phyloP scores from a whole-genome alignment of 1,140 invertebrate genomes.

The Aphis gossypii region DNA sequence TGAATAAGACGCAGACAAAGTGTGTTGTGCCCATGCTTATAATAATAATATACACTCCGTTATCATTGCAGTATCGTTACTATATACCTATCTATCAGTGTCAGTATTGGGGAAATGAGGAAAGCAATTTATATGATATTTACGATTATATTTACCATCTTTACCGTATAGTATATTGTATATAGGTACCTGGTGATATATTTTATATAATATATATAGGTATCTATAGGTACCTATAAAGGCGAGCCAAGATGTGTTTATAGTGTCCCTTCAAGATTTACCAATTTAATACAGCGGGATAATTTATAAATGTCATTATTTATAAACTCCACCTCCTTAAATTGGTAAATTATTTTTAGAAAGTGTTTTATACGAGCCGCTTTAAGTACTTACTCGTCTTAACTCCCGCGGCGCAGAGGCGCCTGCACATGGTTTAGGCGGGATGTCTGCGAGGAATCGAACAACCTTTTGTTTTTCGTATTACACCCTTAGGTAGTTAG shows the following conservation, averaged over 20 bases:
- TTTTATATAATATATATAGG: too few relatives aligned
- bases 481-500: neutral
- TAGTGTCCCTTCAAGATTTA: neutral
- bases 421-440: neutral
- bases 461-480: conserved; percentile 7
- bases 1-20: neutral
- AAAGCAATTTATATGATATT: neutral
- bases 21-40: neutral
- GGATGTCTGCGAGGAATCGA: neutral
- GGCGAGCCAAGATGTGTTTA: neutral
- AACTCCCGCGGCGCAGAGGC: neutral
- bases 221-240: neutral
- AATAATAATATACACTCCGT: neutral
- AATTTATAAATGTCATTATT: conserved; percentile 12
- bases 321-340: conserved; percentile 9
- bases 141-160: neutral
- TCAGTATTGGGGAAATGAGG: neutral
- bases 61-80: neutral
- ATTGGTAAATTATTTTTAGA: conserved; percentile 10
- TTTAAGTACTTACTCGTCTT: neutral
- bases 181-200: neutral
- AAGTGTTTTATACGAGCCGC: neutral
- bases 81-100: neutral
- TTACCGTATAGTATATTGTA: neutral
- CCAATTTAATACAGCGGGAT: neutral